Conservation (phyloP, 2,113 vertebrate genomes). For the Marmota monax region DNA sequence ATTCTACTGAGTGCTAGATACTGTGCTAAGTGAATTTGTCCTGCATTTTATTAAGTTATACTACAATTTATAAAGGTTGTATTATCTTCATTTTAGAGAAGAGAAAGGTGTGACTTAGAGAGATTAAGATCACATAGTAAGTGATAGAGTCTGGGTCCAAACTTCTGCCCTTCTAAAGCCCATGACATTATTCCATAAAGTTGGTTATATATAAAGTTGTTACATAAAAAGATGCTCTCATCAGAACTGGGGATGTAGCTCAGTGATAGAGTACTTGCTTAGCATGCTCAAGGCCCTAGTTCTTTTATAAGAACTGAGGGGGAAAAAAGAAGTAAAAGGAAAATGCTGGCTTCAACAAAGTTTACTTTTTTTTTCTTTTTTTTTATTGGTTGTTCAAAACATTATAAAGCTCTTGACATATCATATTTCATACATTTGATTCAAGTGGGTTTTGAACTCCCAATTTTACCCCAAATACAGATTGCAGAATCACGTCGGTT, state of each 20-base stretch:
- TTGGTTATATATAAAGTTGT: background rate
- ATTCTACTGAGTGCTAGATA: background rate
- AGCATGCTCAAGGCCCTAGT: background rate
- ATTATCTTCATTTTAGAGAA: background rate
- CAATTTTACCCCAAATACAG: too few species aligned
- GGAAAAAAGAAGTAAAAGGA: background rate
- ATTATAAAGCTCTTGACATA: too few species aligned
- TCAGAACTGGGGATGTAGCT: background rate
- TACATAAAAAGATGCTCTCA: background rate
- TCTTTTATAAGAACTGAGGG: background rate
- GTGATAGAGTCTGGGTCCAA: background rate
- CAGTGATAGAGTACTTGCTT: too few species aligned
- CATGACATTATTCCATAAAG: background rate
- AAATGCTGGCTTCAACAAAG: slow-evolving; percentile 36
- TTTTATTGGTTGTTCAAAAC: too few species aligned
- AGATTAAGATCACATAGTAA: background rate
- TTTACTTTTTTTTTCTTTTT: background rate
- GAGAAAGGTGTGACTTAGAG: background rate
- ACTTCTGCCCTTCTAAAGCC: background rate
- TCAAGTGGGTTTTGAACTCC: too few species aligned
- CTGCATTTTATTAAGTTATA: slow-evolving; percentile 32
- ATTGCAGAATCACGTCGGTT: too few species aligned
- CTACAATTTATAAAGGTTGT: background rate
- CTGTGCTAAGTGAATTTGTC: background rate
- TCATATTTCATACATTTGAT: too few species aligned